Evolutionary conservation across 2,888 invertebrate genomes (phyloP), one percentile per base, ranked within the genome.

Genomic region (Aethes cnicana): DNA sequence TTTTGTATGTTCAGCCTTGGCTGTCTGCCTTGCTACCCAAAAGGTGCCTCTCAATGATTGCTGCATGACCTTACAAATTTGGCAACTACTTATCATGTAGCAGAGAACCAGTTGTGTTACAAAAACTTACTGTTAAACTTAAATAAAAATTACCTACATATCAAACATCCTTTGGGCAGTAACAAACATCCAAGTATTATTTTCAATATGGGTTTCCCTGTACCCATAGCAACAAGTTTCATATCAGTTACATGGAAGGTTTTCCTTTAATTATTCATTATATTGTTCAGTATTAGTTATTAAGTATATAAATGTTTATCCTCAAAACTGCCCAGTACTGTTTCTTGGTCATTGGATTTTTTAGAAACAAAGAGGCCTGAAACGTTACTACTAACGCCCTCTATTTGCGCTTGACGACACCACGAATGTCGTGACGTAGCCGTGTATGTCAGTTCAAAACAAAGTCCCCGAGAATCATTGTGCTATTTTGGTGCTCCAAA

Each of bases 1-100:
- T 16, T 30, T 33, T 52, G 3, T 25, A 42, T 21, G 28, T 37
- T 44, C 60, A 59, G 56, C 68, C 67, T 68, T 68, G 61, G 55
- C 47, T 55, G 49, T 50, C 47, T 56, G 49, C 53, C 57, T 42
- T 59, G 23, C 28, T 28, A 68, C 72, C 73, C 67, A 62, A 56
- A 55, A 55, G 66, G 58, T 20, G 72, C 72, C 72, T 67, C 72
- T 58, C 53, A 39, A 46, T 55, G 57, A 57, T 63, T 59, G 56
- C 59, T 56, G 53, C 55, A 62, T 66, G 68, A 67, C 63, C 64
- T 71, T 59, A 60, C 58, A 41, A 59, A 47, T 50, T 56, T 53
- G 39, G 52, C 53, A 55, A 55, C 30, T 53, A 52, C 33, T 36
- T 58, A 44, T 32, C 28, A 17, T 26, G n/a, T 17, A 36, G 8